Conservation (phyloP, 2,888 invertebrate species). For the Synergus gifuensis region DNA sequence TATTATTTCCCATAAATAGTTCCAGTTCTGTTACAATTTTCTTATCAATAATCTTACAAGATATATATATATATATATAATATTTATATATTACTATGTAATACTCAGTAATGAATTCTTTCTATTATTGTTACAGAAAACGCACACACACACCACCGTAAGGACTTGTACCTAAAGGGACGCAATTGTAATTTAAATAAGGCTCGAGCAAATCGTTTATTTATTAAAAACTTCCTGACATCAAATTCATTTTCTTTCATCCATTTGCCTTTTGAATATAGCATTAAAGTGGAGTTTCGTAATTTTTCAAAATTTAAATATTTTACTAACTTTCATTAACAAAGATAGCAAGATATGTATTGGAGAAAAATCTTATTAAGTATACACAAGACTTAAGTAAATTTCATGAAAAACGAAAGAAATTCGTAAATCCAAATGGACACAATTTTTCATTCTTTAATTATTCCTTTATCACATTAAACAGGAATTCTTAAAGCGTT, state of each 20-base stretch:
- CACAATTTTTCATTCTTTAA: neutral
- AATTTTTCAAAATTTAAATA: neutral
- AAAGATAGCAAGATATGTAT: neutral
- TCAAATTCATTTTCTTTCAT: neutral
- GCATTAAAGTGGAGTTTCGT: neutral
- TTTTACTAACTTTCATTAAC: neutral
- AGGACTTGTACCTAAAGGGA: constrained; percentile 63
- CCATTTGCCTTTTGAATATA: neutral
- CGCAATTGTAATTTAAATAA: constrained; percentile 64
- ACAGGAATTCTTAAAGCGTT: neutral
- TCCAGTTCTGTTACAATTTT: constrained; percentile 48
- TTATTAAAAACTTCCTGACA: neutral
- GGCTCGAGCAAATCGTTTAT: neutral
- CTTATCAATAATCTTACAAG: constrained; percentile 52
- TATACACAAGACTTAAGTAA: no score
- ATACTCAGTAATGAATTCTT: constrained; percentile 51
- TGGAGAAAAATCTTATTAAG: neutral
- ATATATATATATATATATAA: constrained; percentile 46
- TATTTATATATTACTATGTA: constrained; percentile 47
- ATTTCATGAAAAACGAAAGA: no score
- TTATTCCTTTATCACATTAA: neutral
- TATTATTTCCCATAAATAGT: constrained; percentile 43
- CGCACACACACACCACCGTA: constrained; percentile 62
- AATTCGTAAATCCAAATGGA: neutral
- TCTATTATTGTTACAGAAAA: constrained; percentile 60